Evolutionary conservation across 2,113 vertebrate genomes (phyloP), one percentile per base, ranked within the genome.

Genomic region (Phocoena sinus): DNA sequence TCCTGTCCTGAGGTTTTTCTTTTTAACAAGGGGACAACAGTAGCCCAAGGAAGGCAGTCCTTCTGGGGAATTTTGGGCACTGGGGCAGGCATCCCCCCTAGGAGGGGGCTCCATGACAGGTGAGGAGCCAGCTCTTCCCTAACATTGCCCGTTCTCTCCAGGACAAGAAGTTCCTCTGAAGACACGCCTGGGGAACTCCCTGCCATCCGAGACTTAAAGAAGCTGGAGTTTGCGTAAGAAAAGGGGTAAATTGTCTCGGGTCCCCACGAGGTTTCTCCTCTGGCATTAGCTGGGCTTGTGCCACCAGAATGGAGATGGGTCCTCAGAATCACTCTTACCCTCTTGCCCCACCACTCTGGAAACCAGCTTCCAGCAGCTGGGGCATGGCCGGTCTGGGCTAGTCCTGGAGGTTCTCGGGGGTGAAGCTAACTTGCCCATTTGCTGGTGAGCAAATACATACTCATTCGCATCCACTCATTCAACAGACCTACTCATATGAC

Each of bases 141-240:
- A 80, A 65, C n/a, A 0, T 1, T 12, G 20, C 68, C 71, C 14
- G 0, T 74, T 96, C 90, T 92, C 77, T 83, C 17, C 36, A 98
- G 98, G 84, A 67, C 62, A 5, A 87, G 90, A 92, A 86, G 36
- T 10, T 71, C 80, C 84, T 92, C 85, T 1, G 96, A 83, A 81
- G 98, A 98, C 33, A 25, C 60, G 9, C 91, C 94, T 21, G 84
- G 62, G n/a, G 96, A 96, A 4, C 99, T 99, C 20, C 99, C 99
- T 18, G 99, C 99, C 3, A 98, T 99, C 90, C 98, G 92, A 85
- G 98, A 99, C 81, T 98, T 99, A 6, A 98, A 98, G 94, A 99
- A 99, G 89, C 97, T 99, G 9, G 99, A 99, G 94, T 99, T 99
- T 95, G 98, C 98, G 99, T 99, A 98, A 99, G 99, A 97, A 20